These are phyloP conservation scores for Pherbina coryleti DNA, from an alignment of 2,888 invertebrate species.

Conservation along the genomic window DNA sequence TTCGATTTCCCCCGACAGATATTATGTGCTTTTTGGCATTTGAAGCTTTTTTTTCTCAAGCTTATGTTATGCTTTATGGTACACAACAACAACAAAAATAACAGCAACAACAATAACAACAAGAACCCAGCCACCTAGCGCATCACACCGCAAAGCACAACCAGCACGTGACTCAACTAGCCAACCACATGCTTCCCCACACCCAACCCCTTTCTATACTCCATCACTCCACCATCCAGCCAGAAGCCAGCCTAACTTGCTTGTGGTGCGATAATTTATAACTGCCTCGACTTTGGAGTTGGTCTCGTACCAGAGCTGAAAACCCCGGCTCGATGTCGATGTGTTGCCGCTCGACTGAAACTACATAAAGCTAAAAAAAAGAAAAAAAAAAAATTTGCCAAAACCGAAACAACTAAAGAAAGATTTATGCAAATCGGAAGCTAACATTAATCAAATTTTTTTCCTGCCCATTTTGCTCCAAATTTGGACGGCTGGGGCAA, in stretches of 20 bases:
- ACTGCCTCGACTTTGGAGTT: slow-evolving; percentile 6
- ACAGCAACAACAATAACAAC: too few species aligned
- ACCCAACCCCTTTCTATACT: too few species aligned
- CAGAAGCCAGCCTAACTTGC: neutral
- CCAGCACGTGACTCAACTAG: too few species aligned
- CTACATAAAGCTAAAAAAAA: neutral
- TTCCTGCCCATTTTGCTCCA: neutral
- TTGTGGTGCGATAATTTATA: slow-evolving; percentile 21
- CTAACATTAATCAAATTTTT: slow-evolving; percentile 46
- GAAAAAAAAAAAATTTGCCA: neutral
- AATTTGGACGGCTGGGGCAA: neutral
- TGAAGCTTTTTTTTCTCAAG: too few species aligned
- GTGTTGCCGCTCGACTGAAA: neutral
- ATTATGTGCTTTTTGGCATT: too few species aligned
- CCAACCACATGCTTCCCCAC: too few species aligned
- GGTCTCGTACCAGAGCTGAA: neutral
- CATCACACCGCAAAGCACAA: too few species aligned
- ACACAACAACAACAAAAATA: too few species aligned
- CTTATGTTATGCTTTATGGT: too few species aligned
- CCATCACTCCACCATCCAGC: neutral
- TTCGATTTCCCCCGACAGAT: too few species aligned
- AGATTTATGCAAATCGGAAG: slow-evolving; percentile 69
- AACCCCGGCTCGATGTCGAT: neutral
- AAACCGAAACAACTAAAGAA: slow-evolving; percentile 55
- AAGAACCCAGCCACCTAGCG: too few species aligned